These are phyloP conservation scores for Thymelicus acteon DNA, from an alignment of 2,888 invertebrate species.

Conservation along the genomic window DNA sequence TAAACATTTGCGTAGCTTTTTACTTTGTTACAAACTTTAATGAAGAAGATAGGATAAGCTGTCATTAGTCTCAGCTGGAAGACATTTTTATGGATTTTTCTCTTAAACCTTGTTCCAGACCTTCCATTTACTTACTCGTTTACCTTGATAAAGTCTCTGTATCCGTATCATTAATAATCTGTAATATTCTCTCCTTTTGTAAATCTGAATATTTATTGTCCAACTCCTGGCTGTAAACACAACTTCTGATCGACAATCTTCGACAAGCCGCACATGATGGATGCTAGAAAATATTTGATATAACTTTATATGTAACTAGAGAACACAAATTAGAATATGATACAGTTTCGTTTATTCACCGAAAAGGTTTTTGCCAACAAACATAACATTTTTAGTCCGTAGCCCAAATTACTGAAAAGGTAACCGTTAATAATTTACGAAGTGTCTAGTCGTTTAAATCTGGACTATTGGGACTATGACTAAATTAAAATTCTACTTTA, in stretches of 20 bases:
- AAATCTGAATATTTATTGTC: conserved; percentile 65
- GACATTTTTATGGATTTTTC: not conserved
- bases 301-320: not conserved
- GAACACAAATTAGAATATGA: not conserved
- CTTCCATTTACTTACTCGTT: conserved; percentile 8
- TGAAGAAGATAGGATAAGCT: too few species aligned
- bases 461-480: too few species aligned
- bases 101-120: not conserved
- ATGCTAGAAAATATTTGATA: conserved; percentile 11
- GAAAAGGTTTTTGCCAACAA: not conserved
- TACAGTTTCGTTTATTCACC: not conserved
- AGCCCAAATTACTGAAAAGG: not conserved
- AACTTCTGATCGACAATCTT: conserved; percentile 24
- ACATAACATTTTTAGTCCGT: conserved; percentile 4
- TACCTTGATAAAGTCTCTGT: conserved; percentile 63
- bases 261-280: conserved; percentile 7
- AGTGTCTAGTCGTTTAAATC: too few species aligned
- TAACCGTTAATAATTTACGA: not conserved
- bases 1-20: too few species aligned
- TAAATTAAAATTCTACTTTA: too few species aligned
- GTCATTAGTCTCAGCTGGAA: too few species aligned
- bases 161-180: conserved; percentile 67
- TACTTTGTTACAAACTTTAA: too few species aligned
- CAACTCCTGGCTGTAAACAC: conserved; percentile 51
- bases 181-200: conserved; percentile 69